Percentiles rank a stretch among this genome's conserved stretches.
Evolutionary conservation across 1,140 invertebrate genomes (phyloP).

Genomic region (Lepidurus packardi): DNA sequence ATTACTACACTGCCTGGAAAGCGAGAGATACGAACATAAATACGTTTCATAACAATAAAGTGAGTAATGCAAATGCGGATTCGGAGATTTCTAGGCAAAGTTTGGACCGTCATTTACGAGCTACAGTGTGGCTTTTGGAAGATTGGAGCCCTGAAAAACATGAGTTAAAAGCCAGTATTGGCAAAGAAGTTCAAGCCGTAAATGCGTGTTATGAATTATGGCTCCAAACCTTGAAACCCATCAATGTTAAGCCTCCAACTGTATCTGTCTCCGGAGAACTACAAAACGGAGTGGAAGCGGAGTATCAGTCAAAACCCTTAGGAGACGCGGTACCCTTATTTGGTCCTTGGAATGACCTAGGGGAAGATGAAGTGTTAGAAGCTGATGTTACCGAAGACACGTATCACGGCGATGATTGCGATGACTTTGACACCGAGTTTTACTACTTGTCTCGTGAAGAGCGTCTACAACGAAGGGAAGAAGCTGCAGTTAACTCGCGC

Average conservation of each 20-base stretch:
- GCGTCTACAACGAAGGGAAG: not conserved
- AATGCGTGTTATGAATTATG: not conserved
- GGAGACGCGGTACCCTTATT: not conserved
- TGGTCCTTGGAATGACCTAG: not conserved
- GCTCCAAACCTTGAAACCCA: not conserved
- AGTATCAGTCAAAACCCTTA: not conserved
- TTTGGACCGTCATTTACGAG: constrained; percentile 1
- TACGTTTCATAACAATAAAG: not conserved
- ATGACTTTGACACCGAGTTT: not conserved
- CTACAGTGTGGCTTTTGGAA: constrained; percentile 1
- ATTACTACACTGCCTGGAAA: constrained; percentile 18
- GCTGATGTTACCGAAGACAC: not conserved
- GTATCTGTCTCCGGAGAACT: not conserved
- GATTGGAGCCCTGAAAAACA: not conserved
- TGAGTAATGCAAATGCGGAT: not conserved
- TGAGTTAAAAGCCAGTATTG: not conserved
- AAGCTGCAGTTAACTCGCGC: not conserved
- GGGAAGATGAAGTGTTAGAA: constrained; percentile 1
- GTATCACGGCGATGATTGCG: not conserved
- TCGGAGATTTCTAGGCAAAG: not conserved
- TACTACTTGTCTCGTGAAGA: not conserved
- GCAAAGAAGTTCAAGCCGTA: not conserved
- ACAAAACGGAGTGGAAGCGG: not conserved
- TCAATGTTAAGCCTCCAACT: not conserved
- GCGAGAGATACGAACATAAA: not conserved